Conservation (phyloP, 2,888 invertebrate genomes). For the Lissonota sp. region DNA sequence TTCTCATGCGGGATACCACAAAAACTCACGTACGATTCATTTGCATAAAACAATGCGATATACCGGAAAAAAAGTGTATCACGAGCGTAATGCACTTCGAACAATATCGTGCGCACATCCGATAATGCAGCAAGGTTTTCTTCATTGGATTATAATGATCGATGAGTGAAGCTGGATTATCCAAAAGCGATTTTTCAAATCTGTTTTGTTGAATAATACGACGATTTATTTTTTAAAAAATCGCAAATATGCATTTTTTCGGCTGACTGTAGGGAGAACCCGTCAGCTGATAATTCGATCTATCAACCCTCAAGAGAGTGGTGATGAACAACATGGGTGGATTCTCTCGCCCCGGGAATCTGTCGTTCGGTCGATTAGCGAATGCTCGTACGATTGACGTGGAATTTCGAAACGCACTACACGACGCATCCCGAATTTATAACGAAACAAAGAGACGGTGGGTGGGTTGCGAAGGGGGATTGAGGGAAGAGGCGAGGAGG, state of each 20-base stretch:
- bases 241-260: too few relatives aligned
- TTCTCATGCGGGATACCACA: background rate
- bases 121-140: too few relatives aligned
- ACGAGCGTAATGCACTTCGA: background rate
- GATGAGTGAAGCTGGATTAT: too few relatives aligned
- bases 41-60: constrained; percentile 12
- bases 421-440: constrained; percentile 57
- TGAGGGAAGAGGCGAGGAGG: constrained; percentile 3
- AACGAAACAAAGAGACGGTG: constrained; percentile 29
- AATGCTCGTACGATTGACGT: constrained; percentile 59
- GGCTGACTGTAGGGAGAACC: too few relatives aligned
- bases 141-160: too few relatives aligned
- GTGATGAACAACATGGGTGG: too few relatives aligned
- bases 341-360: constrained; percentile 28
- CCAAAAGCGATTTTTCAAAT: too few relatives aligned
- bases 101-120: background rate
- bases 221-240: too few relatives aligned
- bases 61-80: background rate
- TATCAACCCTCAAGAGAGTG: too few relatives aligned
- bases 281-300: too few relatives aligned
- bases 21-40: constrained; percentile 2
- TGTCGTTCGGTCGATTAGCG: constrained; percentile 26
- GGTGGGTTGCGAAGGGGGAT: background rate
- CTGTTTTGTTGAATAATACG: too few relatives aligned
- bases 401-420: constrained; percentile 62